Evolutionary conservation across 2,113 vertebrate genomes (phyloP).

Genomic region (Amphilophus citrinellus): DNA sequence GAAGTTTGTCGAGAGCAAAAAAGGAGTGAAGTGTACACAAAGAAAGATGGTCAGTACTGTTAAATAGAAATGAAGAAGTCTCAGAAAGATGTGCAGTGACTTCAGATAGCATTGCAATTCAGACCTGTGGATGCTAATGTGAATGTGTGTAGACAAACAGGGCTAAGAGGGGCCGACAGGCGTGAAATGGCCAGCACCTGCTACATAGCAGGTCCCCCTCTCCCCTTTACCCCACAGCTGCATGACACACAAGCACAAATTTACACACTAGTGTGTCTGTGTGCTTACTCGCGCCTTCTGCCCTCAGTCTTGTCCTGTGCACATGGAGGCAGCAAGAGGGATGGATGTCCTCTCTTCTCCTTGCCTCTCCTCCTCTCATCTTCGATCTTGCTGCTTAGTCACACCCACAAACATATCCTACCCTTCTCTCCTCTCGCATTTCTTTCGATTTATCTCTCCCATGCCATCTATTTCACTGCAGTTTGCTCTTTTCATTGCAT

Average conservation of each 20-base stretch:
- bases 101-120: conserved; percentile 57
- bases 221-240: conserved; percentile 64
- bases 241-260: conserved; percentile 47
- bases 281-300: conserved; percentile 40
- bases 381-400: conserved; percentile 69
- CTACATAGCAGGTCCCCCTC: conserved; percentile 62
- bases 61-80: conserved; percentile 6
- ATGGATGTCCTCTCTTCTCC: conserved; percentile 65
- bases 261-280: conserved; percentile 31
- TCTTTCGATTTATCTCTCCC: conserved; percentile 51
- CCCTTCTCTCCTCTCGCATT: conserved; percentile 27
- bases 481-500: conserved; percentile 63
- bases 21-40: background rate
- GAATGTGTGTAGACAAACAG: conserved; percentile 70
- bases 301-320: conserved; percentile 54
- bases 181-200: conserved; percentile 82
- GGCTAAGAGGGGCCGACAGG: conserved; percentile 74
- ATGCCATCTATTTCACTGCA: conserved; percentile 53
- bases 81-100: conserved; percentile 34
- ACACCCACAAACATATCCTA: conserved; percentile 29
- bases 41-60: background rate
- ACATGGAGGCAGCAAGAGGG: conserved; percentile 51
- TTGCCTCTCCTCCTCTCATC: conserved; percentile 56
- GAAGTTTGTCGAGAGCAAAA: conserved; percentile 13
- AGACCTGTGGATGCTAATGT: conserved; percentile 66